These are phyloP conservation scores for Paedocypris sp. DNA, from an alignment of 2,113 vertebrate species.

Conservation along the genomic window DNA sequence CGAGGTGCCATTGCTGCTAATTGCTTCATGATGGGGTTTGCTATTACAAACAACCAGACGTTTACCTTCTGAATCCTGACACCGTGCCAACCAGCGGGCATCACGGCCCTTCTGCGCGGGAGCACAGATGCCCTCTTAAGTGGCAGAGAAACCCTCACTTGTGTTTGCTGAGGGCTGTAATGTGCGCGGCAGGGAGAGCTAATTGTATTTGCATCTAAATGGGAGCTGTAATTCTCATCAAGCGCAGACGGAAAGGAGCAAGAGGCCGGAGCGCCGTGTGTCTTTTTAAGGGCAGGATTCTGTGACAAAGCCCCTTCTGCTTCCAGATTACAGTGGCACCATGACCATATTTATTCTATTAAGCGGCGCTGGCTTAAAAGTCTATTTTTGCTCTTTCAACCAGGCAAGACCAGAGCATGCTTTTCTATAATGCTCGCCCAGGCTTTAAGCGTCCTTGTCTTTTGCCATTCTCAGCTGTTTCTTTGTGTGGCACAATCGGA, in stretches of 20 bases:
- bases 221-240: constrained; percentile 28
- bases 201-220: constrained; percentile 40
- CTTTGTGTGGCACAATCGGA: background rate
- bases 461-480: background rate
- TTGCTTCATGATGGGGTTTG: constrained; percentile 30
- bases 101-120: background rate
- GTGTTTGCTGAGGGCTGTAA: constrained; percentile 32
- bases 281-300: constrained; percentile 13
- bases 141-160: constrained; percentile 25
- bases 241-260: constrained; percentile 9
- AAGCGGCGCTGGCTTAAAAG: background rate
- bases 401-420: background rate
- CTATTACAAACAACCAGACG: constrained; percentile 17
- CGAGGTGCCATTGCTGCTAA: constrained; percentile 27
- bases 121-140: constrained; percentile 33
- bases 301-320: background rate
- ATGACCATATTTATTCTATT: constrained; percentile 32
- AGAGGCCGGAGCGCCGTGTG: constrained; percentile 7
- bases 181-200: constrained; percentile 30
- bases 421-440: background rate
- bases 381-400: constrained; percentile 2
- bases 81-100: background rate
- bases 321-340: background rate
- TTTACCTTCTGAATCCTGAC: background rate
- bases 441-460: background rate